Conservation (phyloP, 2,888 invertebrate species). For the Hymenopus coronatus region DNA sequence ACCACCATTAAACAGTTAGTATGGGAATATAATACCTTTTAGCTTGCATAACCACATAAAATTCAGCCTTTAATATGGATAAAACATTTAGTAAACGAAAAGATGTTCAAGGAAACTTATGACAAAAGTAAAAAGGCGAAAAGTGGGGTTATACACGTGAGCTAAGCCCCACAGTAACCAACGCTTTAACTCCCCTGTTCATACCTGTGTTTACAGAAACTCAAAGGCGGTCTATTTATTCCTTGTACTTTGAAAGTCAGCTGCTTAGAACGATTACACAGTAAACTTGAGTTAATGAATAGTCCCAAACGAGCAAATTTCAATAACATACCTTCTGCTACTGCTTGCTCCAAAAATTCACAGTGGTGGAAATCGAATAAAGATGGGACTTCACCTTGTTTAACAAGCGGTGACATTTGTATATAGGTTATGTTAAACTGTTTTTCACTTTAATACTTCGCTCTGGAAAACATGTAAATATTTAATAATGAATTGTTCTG, state of each 20-base stretch:
- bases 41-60: too few relatives aligned
- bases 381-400: neutral
- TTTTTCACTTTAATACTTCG: neutral
- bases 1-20: too few relatives aligned
- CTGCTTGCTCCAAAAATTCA: too few relatives aligned
- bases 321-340: neutral
- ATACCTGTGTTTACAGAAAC: too few relatives aligned
- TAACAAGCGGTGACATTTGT: neutral
- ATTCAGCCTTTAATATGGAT: too few relatives aligned
- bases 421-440: neutral
- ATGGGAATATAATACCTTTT: too few relatives aligned
- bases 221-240: neutral
- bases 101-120: too few relatives aligned
- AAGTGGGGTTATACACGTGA: too few relatives aligned
- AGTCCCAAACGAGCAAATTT: neutral
- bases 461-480: neutral
- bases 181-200: too few relatives aligned
- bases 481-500: neutral
- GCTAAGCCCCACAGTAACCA: too few relatives aligned
- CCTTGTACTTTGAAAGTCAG: neutral
- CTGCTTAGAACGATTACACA: neutral
- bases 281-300: neutral
- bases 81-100: too few relatives aligned
- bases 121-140: too few relatives aligned
- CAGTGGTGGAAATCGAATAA: neutral